Conservation (phyloP, 92 coral and sea anemone species). For the Ricordea florida region DNA sequence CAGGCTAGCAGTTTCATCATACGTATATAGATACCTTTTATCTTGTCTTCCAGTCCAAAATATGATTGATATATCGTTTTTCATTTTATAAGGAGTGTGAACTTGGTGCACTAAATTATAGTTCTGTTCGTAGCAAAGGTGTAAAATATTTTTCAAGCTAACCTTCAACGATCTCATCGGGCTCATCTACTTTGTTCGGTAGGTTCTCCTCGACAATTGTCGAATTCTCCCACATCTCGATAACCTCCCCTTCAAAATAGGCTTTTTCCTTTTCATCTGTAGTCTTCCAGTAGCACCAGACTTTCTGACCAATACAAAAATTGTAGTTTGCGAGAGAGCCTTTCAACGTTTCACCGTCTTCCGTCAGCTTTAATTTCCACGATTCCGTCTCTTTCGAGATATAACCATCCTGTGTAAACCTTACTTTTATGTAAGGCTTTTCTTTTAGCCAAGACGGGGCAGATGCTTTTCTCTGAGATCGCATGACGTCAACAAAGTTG, state of each 20-base stretch:
- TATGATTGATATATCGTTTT: too few species aligned
- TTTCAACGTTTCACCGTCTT: background rate
- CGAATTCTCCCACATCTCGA: conserved; percentile 18
- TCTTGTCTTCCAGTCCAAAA: too few species aligned
- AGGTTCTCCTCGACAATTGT: background rate
- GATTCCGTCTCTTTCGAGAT: conserved; percentile 18
- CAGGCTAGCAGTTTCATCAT: too few species aligned
- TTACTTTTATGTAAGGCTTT: conserved; percentile 20
- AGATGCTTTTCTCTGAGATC: conserved; percentile 20
- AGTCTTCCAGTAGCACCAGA: conserved; percentile 51
- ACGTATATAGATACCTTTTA: too few species aligned
- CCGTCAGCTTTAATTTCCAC: conserved; percentile 10
- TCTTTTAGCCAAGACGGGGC: conserved; percentile 28
- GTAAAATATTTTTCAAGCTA: too few species aligned
- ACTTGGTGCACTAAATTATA: too few species aligned
- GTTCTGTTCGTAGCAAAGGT: too few species aligned
- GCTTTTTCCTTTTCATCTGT: conserved; percentile 3
- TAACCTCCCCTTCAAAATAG: conserved; percentile 11
- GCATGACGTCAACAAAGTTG: background rate
- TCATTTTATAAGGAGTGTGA: too few species aligned
- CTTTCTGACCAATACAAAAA: conserved; percentile 17
- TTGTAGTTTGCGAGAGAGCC: conserved; percentile 14
- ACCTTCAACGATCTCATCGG: too few species aligned
- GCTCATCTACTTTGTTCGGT: background rate
- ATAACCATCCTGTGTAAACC: conserved; percentile 30